Conservation (phyloP, 2,888 invertebrate species). For the Therioaphis trifolii region DNA sequence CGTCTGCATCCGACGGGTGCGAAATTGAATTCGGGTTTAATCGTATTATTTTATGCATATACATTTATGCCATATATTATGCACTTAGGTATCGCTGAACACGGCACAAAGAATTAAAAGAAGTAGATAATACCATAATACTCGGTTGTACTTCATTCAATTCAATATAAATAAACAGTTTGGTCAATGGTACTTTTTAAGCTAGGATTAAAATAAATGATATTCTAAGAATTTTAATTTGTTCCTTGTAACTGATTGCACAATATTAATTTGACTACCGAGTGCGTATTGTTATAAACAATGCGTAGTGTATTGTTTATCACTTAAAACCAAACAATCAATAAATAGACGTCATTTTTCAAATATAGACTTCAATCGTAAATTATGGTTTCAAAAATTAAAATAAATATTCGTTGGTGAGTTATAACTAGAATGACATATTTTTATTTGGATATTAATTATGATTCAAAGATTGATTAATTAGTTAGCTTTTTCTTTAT, state of each 20-base stretch:
- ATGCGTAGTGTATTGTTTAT: not conserved
- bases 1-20: constrained; percentile 50
- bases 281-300: not conserved
- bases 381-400: constrained; percentile 21
- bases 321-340: not conserved
- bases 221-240: not conserved
- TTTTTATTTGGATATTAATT: constrained; percentile 34
- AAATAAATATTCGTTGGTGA: not conserved
- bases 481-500: not conserved
- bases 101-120: constrained; percentile 5
- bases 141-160: not conserved
- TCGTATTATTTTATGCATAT: constrained; percentile 37
- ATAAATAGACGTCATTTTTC: constrained; percentile 7
- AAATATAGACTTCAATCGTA: not conserved
- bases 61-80: constrained; percentile 18
- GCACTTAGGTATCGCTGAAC: constrained; percentile 11
- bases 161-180: constrained; percentile 1
- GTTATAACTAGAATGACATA: not conserved
- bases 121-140: not conserved
- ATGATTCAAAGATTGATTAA: constrained; percentile 10
- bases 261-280: not conserved
- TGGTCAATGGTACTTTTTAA: not conserved
- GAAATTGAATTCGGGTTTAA: constrained; percentile 58
- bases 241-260: not conserved
- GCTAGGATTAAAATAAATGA: not conserved